phyloP scores from a whole-genome alignment of 2,888 invertebrate genomes.

The Koerneria pararmatus region DNA sequence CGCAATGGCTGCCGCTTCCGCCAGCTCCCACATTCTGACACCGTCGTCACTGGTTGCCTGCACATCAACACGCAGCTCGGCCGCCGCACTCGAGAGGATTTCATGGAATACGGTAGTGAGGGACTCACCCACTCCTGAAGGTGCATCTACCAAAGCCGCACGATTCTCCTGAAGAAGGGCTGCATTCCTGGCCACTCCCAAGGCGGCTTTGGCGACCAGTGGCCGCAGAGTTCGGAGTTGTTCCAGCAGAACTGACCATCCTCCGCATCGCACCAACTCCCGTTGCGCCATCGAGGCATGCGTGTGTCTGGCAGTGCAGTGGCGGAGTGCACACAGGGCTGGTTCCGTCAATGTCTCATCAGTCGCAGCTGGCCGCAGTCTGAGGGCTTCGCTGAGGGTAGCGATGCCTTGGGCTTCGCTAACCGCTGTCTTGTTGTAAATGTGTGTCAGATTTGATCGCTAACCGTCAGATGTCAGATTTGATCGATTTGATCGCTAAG shows the following conservation, averaged over 20 bases:
- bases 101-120: constrained; percentile 47
- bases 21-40: constrained; percentile 22
- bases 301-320: constrained; percentile 74
- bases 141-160: constrained; percentile 11
- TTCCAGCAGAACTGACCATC: constrained; percentile 14
- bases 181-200: constrained; percentile 92
- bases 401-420: constrained; percentile 69
- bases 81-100: constrained; percentile 36
- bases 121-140: constrained; percentile 26
- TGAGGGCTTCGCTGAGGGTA: constrained; percentile 84
- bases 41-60: constrained; percentile 21
- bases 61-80: constrained; percentile 30
- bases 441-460: too few relatives aligned
- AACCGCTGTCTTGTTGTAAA: constrained; percentile 73
- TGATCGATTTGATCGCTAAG: too few relatives aligned
- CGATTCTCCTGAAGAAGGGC: constrained; percentile 70
- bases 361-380: constrained; percentile 67
- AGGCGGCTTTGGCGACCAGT: constrained; percentile 73
- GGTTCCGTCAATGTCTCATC: constrained; percentile 98
- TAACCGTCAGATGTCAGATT: too few relatives aligned
- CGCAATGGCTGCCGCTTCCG: constrained; percentile 64
- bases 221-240: constrained; percentile 50
- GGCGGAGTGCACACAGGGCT: constrained; percentile 95
- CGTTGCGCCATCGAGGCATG: constrained; percentile 14
- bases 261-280: constrained; percentile 8